Evolutionary conservation across 2,888 invertebrate genomes (phyloP), one percentile per base, ranked within the genome.

Genomic region (Orgyia antiqua): DNA sequence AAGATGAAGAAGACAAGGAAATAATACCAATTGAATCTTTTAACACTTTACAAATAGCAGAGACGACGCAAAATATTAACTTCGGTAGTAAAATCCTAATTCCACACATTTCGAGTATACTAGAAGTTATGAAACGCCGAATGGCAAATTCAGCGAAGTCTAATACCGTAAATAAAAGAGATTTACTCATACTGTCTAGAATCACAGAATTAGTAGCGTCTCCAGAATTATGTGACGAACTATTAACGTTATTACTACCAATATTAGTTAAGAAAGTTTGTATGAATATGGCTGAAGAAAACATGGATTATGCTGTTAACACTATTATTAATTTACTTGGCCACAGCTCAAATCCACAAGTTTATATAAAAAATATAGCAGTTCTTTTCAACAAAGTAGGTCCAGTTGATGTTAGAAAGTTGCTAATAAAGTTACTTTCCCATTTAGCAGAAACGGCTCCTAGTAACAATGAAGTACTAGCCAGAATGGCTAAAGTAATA

Each of bases 321-420:
- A 94, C 94, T 0, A 82, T 95, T 0, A 87, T 88, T 1, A 95
- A 95, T 75, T 87, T 96, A n/a, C 69, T 94, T 1, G 89, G 89
- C 33, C 91, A 91, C 39, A 90, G 94, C 4, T 67, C 84, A 0
- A 78, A 89, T 24, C 92, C 93, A 0, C 88, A 89, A 33, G 68
- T 72, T 10, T 94, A 94, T 68, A 72, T 94, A 8, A 89, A 90
- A 52, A 88, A 89, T 36, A 74, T 96, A 29, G 90, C 92, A 2
- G 91, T 93, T 1, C 75, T 96, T 4, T 92, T 94, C 51, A 91
- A 91, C 24, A 89, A 89, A 55, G 88, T 95, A 0, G 76, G 83
- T 0, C 87, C 89, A 7, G 78, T 91, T 4, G 88, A 90, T 10
- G 89, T 92, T 0, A 87, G 96, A 21, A 93, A 92, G 62, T 72